These are phyloP conservation scores for Heterotilapia buettikoferi DNA, from an alignment of 2,113 vertebrate genomes.

Conservation along the genomic window DNA sequence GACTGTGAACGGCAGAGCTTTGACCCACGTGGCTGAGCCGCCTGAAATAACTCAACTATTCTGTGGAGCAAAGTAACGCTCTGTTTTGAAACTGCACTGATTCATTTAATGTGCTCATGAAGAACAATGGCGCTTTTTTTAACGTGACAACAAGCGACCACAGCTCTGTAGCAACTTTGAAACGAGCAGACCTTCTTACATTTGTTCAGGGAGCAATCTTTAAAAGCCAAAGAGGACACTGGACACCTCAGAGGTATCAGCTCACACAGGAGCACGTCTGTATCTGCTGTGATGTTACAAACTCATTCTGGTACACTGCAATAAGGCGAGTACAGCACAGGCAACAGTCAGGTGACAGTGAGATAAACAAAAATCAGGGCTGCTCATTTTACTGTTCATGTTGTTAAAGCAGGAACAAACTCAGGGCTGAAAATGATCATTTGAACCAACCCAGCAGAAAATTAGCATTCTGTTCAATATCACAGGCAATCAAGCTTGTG, in stretches of 20 bases:
- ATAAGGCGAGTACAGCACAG: background rate
- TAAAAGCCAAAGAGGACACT: background rate
- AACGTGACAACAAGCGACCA: background rate
- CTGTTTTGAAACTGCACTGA: accelerated
- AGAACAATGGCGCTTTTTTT: background rate
- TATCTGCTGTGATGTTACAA: accelerated
- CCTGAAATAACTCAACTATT: background rate
- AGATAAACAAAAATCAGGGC: background rate
- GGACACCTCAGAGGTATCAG: background rate
- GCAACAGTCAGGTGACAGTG: background rate
- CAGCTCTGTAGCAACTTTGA: accelerated
- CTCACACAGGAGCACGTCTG: accelerated
- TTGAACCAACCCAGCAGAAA: background rate
- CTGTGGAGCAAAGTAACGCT: background rate
- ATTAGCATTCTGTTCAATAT: background rate
- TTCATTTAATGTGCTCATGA: background rate
- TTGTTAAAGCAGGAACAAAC: background rate
- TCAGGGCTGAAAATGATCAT: background rate
- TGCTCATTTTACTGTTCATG: background rate
- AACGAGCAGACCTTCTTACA: background rate
- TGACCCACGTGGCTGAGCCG: background rate
- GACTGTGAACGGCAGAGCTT: background rate
- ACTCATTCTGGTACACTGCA: background rate
- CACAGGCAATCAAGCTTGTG: accelerated
- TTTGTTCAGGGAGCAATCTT: background rate